These are phyloP conservation scores for Macropodus opercularis DNA, from an alignment of 2,797 vertebrate genomes.

Conservation along the genomic window DNA sequence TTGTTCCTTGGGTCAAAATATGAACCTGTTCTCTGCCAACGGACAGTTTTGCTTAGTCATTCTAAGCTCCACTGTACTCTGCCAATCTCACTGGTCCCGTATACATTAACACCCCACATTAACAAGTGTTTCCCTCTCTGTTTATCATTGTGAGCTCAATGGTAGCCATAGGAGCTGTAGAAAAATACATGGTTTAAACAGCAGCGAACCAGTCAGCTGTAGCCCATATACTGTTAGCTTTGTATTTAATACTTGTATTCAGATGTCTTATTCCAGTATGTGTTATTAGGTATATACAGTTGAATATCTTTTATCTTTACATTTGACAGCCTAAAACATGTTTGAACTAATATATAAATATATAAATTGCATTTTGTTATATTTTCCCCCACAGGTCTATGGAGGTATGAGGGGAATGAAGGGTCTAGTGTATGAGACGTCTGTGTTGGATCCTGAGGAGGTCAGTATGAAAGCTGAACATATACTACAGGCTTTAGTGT, in stretches of 20 bases:
- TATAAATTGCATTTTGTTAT: not conserved
- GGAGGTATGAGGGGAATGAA: conserved; percentile 99
- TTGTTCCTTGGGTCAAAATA: conserved; percentile 36
- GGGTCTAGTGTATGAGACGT: conserved; percentile 95
- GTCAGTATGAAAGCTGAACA: conserved; percentile 70
- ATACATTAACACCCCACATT: not conserved
- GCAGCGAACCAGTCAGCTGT: not conserved
- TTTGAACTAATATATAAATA: not conserved
- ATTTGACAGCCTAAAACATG: not conserved
- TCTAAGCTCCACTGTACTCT: conserved; percentile 8
- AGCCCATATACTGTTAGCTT: not conserved
- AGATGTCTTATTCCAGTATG: not conserved
- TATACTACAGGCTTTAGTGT: too few relatives aligned
- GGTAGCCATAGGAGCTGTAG: not conserved
- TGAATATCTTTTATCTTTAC: too few relatives aligned
- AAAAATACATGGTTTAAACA: not conserved
- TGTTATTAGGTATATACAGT: not conserved
- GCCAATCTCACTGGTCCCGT: not conserved
- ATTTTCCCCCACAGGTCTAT: conserved; percentile 83
- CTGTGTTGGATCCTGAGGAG: conserved; percentile 95
- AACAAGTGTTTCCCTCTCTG: conserved; percentile 4
- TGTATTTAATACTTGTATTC: not conserved
- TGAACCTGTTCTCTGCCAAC: conserved; percentile 27
- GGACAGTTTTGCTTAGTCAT: conserved; percentile 52
- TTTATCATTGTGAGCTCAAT: not conserved